Base-by-base conservation (phyloP, 2,888 invertebrate species). In the Petrolisthes cinctipes region DNA sequence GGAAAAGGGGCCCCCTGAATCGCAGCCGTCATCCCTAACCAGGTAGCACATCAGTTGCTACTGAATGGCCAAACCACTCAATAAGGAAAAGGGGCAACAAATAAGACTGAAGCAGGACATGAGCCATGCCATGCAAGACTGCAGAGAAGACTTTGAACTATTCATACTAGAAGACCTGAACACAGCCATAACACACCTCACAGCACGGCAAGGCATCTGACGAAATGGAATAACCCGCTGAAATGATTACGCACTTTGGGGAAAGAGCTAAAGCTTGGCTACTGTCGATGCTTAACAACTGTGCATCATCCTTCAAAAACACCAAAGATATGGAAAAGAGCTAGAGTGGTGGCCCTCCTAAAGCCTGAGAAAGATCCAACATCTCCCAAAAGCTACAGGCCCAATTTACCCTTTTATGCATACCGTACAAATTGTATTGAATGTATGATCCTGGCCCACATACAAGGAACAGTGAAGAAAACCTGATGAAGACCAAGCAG, bases 401-500 rank as follows among this genome's bases (percentile, higher is more conserved):
- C 80, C n/a, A 80, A 54, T 23, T 80, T n/a, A n/a, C 54, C 80
- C 51, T 80, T n/a, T 56, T 80, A 5, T 80, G 80, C 80, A 56
- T 80, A n/a, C 5, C 4, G 4, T 80, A 80, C 80, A 80, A 80
- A 80, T 4, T 80, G 23, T 80, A 80, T 80, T n/a, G 80, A 53
- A 80, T 23, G 80, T 23, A 5, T 80, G 56, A 80, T 78, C 20
- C 20, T 78, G 20, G 17, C 37, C 23, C 78, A 4, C 78, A 6
- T 80, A 17, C 56, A 56, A 17, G 54, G n/a, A 17, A 80, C 80
- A 80, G 80, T 80, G 80, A 80, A 5, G 56, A 54, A 80, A 5
- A 80, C n/a, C 54, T 80, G n/a, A 6, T 56, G n/a, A 53, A 20
- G 80, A 80, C 80, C 80, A 80, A 56, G 80, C 80, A n/a, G 80